phyloP scores from a whole-genome alignment of 2,888 invertebrate species.

The Zaprionus bogoriensis region DNA sequence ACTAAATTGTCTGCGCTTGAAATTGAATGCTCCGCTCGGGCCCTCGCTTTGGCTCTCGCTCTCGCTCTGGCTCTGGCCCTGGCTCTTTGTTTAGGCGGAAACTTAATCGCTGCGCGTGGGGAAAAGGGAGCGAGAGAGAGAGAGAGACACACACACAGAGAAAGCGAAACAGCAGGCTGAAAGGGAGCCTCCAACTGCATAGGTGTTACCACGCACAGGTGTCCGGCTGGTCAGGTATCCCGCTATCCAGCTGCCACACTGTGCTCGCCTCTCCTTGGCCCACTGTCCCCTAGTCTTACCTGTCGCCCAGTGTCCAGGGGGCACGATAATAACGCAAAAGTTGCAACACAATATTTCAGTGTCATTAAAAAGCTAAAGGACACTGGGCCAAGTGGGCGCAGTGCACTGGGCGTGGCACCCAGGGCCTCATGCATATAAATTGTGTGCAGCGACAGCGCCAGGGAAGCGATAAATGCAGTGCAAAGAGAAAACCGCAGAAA shows the following conservation, averaged over 20 bases:
- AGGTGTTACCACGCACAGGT: background rate
- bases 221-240: too few relatives aligned
- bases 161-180: background rate
- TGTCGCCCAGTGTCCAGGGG: constrained; percentile 9
- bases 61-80: background rate
- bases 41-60: background rate
- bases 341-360: constrained; percentile 66
- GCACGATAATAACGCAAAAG: constrained; percentile 56
- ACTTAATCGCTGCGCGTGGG: constrained; percentile 58
- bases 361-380: constrained; percentile 49
- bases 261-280: too few relatives aligned
- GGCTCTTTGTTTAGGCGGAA: constrained; percentile 40
- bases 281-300: too few relatives aligned
- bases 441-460: constrained; percentile 33
- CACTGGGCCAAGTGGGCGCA: constrained; percentile 17
- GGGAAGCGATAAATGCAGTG: constrained; percentile 23
- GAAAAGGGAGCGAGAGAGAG: background rate
- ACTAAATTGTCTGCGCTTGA: constrained; percentile 63
- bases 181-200: background rate
- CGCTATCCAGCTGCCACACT: background rate
- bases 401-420: constrained; percentile 26
- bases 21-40: constrained; percentile 46
- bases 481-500: too few relatives aligned
- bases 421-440: constrained; percentile 36
- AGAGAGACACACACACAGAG: background rate